Evolutionary conservation across 2,888 invertebrate species (phyloP).

Genomic region (Suillia variegata): DNA sequence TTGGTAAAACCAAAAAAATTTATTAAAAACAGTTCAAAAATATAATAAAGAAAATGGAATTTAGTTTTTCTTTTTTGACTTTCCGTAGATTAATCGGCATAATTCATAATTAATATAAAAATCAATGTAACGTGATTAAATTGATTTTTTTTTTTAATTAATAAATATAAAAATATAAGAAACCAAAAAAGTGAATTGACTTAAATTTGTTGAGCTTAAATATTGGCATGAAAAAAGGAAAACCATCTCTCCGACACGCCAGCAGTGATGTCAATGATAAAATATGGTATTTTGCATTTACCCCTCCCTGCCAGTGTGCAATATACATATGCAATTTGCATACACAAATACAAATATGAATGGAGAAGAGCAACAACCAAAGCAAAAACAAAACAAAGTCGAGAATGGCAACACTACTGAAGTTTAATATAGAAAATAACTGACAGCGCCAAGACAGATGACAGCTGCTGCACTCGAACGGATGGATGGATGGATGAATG

Average conservation of each 20-base stretch:
- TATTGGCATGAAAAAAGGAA: not conserved
- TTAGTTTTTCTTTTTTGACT: too few relatives aligned
- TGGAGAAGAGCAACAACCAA: not conserved
- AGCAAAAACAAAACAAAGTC: not conserved
- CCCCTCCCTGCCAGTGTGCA: too few relatives aligned
- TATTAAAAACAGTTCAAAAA: too few relatives aligned
- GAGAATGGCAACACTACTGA: conserved; percentile 24
- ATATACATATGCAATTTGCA: conserved; percentile 4
- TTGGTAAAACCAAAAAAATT: too few relatives aligned
- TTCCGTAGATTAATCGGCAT: too few relatives aligned
- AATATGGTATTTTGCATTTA: conserved; percentile 12
- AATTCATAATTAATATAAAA: too few relatives aligned
- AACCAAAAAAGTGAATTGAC: too few relatives aligned
- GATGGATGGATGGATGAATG: not conserved
- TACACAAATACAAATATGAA: not conserved
- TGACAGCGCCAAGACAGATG: conserved; percentile 4
- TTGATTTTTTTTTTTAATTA: too few relatives aligned
- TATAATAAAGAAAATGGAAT: too few relatives aligned
- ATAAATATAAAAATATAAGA: too few relatives aligned
- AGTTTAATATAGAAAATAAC: conserved; percentile 52
- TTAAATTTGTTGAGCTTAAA: too few relatives aligned
- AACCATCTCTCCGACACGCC: not conserved
- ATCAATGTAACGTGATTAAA: too few relatives aligned
- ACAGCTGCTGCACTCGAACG: not conserved
- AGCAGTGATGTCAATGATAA: conserved; percentile 20